Evolutionary conservation across 2,797 vertebrate species (phyloP), one percentile per base, ranked within the genome.

Genomic region (Caiman crocodilus): DNA sequence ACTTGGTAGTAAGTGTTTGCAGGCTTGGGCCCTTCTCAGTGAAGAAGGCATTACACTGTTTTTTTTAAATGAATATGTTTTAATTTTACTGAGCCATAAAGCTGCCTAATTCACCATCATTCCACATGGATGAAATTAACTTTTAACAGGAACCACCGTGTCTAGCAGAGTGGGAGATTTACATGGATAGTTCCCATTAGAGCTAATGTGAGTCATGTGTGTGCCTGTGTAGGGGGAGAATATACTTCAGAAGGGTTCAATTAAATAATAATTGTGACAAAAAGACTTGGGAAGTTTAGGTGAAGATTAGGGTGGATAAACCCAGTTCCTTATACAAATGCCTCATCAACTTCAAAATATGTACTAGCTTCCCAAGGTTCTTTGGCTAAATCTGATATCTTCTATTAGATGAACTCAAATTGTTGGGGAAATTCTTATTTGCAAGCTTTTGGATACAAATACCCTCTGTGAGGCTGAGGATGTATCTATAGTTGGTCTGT

Each of bases 121-220:
- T 91, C 93, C 94, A 94, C 95, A 84, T 94, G 96, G 93, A 77
- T 93, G 94, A 88, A 87, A 95, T 97, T 80, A 95, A 78, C 75
- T 76, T 84, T 89, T 88, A 89, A 73, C 64, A 71, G 95, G 90
- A 95, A 82, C 84, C 60, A 2, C 84, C 89, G 82, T 91, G 26
- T 67, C 80, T 42, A 79, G 42, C 73, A 16, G 86, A 82, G 93
- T 76, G 73, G 82, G 86, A 93, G 86, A 90, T 69, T 87, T 89
- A 63, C 82, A 75, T 61, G 78, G 61, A 30, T 92, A 91, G 2
- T 25, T 90, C 89, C 88, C 76, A 56, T 79, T 84, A 82, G 26
- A 28, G 61, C 78, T 93, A 84, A 88, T 28, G 63, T 32, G 85
- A 95, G 57, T 85, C 92, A 61, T 32, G 35, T 90, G 96, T 32